Evolutionary conservation across 2,797 vertebrate species (phyloP), one percentile per base, ranked within the genome.

Genomic region (Cyprinella venusta): DNA sequence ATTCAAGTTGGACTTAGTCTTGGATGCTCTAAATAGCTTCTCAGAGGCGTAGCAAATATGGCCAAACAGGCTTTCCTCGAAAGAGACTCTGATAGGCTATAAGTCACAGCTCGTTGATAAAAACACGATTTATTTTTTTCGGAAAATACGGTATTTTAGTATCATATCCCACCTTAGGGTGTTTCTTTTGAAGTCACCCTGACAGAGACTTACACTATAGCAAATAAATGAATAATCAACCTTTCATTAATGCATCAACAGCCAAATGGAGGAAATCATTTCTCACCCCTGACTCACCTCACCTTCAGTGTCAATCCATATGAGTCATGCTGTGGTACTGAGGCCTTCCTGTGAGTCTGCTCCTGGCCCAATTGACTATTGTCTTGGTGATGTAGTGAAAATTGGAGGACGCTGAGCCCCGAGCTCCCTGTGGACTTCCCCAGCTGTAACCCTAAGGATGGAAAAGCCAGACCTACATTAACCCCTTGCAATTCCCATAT

Each of bases 391-490:
- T 79, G 63, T 64, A 56, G 56, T 48, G 63, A 83, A 68, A 83
- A 82, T 64, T 50, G 80, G 21, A 82, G 84, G 72, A 84, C n/a
- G 75, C 74, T 77, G 79, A 50, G 72, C 67, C 65, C 56, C 16
- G 21, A 26, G 52, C 36, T 87, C 84, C 86, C 82, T 38, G 75
- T 26, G 36, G 86, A 84, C 65, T 33, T 71, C 64, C 71, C 87
- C 84, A 84, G 83, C 81, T 82, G 75, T 59, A 80, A 76, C 79
- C 72, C 72, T 64, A 56, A 87, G 83, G 74, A 86, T 81, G 85
- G 68, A 81, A 69, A 72, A 83, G 52, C 77, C 83, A 85, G 82
- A 85, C 79, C 79, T 69, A 81, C 78, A 86, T 89, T 87, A 89
- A 86, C 85, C 86, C 78, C 83, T 76, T 45, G 40, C 36, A 54